Base-by-base conservation (phyloP, 1,140 invertebrate species). In the Maconellicoccus hirsutus region DNA sequence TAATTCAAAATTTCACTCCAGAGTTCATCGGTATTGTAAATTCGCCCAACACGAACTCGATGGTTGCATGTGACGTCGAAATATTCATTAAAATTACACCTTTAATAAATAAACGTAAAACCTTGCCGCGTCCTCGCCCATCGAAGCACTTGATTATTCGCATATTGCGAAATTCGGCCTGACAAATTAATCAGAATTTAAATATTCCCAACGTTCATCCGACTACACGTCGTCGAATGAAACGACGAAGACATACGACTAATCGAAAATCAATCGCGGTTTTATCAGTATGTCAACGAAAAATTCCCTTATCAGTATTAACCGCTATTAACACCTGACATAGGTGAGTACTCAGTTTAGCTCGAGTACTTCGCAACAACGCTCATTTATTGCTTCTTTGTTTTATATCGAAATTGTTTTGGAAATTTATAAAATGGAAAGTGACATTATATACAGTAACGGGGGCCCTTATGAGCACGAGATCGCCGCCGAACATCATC, bases 241-340 rank as follows among this genome's bases (percentile, higher is more conserved):
- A 6, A 33, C 29, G n/a, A 16, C 42, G n/a, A 16, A 4, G 42
- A 16, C 42, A 16, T 52, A 52, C 16, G 4, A 16, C 42, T 52
- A 52, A 52, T 52, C 42, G 42, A 52, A 52, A 52, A 52, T 52
- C 42, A 52, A 52, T 52, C 42, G 42, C n/a, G 29, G 4, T 33
- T 12, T 52, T 52, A 52, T 52, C 42, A 52, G 42, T 52, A 19
- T 52, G 42, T 52, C 42, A 52, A 52, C 42, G 12, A 52, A 52
- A 52, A 52, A 52, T 52, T n/a, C 29, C 2, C 42, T 52, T 52
- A 52, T 52, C 42, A 52, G 42, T 19, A 52, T 52, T 52, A 52
- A 52, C 42, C 42, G 4, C 42, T 52, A 52, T 52, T 52, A 52
- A 52, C 42, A 52, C 42, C 42, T 52, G 42, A 52, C 42, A 52